These are phyloP conservation scores for Hydrocynus forskahlii DNA, from an alignment of 2,797 vertebrate species.

Conservation along the genomic window DNA sequence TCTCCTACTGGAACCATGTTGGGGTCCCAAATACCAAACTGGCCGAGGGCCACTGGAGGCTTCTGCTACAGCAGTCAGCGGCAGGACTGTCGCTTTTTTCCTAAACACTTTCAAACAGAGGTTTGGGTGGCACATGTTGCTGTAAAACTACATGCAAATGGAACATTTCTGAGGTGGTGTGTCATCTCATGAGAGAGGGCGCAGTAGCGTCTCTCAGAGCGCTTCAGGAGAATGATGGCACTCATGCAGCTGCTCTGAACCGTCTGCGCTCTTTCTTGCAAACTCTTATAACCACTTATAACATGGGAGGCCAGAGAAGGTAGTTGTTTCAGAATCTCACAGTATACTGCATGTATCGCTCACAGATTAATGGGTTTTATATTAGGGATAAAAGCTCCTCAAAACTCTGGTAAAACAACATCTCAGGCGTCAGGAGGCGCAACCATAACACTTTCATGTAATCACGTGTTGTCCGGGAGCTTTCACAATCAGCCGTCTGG, in stretches of 20 bases:
- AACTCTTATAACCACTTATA: no score
- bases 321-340: no score
- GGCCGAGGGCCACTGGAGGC: background rate
- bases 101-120: slow-evolving; percentile 66
- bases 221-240: slow-evolving; percentile 50
- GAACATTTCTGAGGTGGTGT: slow-evolving; percentile 68
- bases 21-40: background rate
- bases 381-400: no score
- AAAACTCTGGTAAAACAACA: no score
- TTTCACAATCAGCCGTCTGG: no score
- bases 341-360: no score
- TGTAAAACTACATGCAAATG: slow-evolving; percentile 73
- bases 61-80: background rate
- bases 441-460: no score
- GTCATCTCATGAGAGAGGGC: slow-evolving; percentile 63
- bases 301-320: no score
- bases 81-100: slow-evolving; percentile 55
- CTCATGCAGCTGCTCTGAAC: slow-evolving; percentile 22
- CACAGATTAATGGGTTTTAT: no score
- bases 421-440: no score
- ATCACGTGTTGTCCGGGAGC: no score
- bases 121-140: slow-evolving; percentile 71
- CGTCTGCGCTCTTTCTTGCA: slow-evolving; percentile 8
- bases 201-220: slow-evolving; percentile 64
- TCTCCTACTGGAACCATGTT: background rate